These are phyloP conservation scores for Dascillus cervinus DNA, from an alignment of 2,888 invertebrate genomes.

Conservation along the genomic window DNA sequence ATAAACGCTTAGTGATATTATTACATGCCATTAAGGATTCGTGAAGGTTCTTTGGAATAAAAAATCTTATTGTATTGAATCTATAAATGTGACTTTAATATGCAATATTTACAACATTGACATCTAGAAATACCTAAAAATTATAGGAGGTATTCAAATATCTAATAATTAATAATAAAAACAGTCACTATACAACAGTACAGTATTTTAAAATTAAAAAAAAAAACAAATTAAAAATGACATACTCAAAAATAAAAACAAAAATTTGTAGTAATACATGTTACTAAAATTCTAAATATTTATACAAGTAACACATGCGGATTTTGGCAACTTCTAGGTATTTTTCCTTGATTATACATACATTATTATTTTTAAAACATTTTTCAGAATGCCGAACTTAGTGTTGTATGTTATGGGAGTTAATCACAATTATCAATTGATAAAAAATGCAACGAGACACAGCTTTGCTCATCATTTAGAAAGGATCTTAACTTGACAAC, in stretches of 20 bases:
- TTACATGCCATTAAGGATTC: conserved; percentile 41
- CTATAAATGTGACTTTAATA: conserved; percentile 39
- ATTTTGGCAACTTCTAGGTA: not conserved
- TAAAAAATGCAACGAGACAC: too few relatives aligned
- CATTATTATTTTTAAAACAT: too few relatives aligned
- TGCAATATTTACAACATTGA: conserved; percentile 40
- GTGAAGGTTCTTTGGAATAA: conserved; percentile 10
- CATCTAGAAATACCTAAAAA: conserved; percentile 28
- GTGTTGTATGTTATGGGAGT: too few relatives aligned
- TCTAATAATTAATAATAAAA: conserved; percentile 14
- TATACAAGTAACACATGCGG: not conserved
- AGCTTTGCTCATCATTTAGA: too few relatives aligned
- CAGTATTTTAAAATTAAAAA: conserved; percentile 12
- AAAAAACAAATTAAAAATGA: conserved; percentile 7
- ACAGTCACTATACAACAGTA: conserved; percentile 24
- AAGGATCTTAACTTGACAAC: too few relatives aligned
- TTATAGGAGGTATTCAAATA: conserved; percentile 23
- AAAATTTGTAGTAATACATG: conserved; percentile 1
- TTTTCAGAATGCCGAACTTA: too few relatives aligned
- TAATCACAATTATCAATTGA: too few relatives aligned
- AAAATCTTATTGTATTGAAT: conserved; percentile 14
- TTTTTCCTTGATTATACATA: not conserved
- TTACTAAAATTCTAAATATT: not conserved
- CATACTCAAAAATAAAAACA: conserved; percentile 9
- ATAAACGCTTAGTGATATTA: conserved; percentile 44